Conservation (phyloP, 2,888 invertebrate genomes). For the Hypomecis punctinalis region DNA sequence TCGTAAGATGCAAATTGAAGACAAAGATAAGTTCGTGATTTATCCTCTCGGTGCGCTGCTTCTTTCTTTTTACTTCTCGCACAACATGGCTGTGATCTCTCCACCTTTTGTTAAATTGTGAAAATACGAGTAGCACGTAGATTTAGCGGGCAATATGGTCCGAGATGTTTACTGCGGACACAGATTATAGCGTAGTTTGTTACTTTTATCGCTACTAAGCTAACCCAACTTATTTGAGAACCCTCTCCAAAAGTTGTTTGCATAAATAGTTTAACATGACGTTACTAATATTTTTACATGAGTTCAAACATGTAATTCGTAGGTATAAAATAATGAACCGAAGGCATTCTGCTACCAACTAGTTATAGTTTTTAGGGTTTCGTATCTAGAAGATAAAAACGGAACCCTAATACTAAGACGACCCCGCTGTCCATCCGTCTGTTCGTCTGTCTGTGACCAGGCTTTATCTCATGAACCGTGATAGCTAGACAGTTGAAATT, state of each 20-base stretch:
- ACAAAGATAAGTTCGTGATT: constrained; percentile 24
- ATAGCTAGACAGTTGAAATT: no score
- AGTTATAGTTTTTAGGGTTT: no score
- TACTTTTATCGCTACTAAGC: constrained; percentile 6
- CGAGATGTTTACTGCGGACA: not conserved
- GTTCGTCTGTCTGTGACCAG: no score
- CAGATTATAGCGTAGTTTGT: constrained; percentile 2
- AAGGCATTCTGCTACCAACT: no score
- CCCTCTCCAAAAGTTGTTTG: not conserved
- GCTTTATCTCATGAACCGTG: no score
- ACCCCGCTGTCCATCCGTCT: no score
- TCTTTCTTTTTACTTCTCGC: constrained; percentile 1
- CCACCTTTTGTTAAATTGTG: constrained; percentile 1
- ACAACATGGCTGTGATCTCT: not conserved
- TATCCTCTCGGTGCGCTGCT: constrained; percentile 15
- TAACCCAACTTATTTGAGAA: not conserved
- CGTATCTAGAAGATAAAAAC: no score
- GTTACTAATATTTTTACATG: not conserved
- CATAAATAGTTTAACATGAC: constrained; percentile 2
- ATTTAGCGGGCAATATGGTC: not conserved
- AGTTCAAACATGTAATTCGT: no score
- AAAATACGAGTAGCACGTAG: not conserved
- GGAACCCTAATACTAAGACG: no score
- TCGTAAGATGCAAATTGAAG: constrained; percentile 27
- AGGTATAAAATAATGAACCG: no score